Base-by-base conservation (phyloP, 2,113 vertebrate genomes). In the Hiodon tergisus region DNA sequence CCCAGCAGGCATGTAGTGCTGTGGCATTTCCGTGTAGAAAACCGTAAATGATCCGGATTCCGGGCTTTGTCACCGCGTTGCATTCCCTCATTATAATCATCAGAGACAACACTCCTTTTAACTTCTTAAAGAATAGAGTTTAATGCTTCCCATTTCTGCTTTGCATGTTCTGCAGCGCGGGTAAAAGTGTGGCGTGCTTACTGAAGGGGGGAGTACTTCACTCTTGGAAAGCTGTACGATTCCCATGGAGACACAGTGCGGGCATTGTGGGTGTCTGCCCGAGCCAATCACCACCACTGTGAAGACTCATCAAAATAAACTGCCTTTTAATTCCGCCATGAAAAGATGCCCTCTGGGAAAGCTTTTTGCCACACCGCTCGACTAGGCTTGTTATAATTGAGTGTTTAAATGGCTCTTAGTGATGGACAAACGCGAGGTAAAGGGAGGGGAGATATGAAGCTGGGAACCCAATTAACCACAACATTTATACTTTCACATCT, bases 301-400 rank as follows among this genome's bases (percentile, higher is more conserved):
- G 16, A 60, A 69, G 59, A 59, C 59, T 52, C 16, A 58, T 55
- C 65, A 50, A 79, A 57, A 71, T 75, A 54, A 62, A 67, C 66
- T 31, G 48, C 72, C 63, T 74, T 76, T 83, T 67, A 79, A 77
- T 75, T 73, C 54, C 5, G 6, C 67, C 17, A 5, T 79, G 71
- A 80, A 79, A 78, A 75, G 77, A 68, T 74, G 71, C 66, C 78
- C 67, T 67, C 63, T 77, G 80, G 78, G 77, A 78, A 78, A 81
- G 72, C 17, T 17, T 53, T 16, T 69, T 57, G 72, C 63, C 53
- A 47, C 53, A 6, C 62, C 72, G 78, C 83, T 80, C 79, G 81
- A 82, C 60, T 63, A 81, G 76, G 57, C 79, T 69, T 82, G 76
- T 51, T 74, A 14, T 79, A 73, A 81, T 74, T 81, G 67, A 78